These are phyloP conservation scores for Agapostemon virescens DNA, from an alignment of 2,888 invertebrate species.

Conservation along the genomic window DNA sequence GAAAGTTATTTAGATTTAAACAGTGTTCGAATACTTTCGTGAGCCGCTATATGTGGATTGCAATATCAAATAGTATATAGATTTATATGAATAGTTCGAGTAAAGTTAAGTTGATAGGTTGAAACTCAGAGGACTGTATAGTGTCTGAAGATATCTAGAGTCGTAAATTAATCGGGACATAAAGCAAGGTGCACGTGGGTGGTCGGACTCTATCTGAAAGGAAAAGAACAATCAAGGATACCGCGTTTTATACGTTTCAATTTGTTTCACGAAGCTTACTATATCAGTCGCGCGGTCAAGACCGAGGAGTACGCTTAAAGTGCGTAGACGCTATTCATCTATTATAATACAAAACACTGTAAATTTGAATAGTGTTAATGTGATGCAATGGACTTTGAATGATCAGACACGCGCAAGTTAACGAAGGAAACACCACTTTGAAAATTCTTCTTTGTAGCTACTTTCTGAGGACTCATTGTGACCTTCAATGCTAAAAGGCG, in stretches of 20 bases:
- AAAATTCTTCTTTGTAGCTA: conserved; percentile 55
- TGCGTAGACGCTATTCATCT: not conserved
- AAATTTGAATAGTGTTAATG: conserved; percentile 8
- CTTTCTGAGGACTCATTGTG: conserved; percentile 31
- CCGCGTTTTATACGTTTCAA: conserved; percentile 5
- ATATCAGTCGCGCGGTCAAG: not conserved
- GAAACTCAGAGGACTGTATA: not conserved
- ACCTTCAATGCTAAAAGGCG: conserved; percentile 39
- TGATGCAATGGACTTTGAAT: not conserved
- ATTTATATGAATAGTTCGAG: not conserved
- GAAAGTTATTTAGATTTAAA: no score
- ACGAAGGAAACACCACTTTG: conserved; percentile 47
- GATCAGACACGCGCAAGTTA: conserved; percentile 28
- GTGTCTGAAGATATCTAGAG: not conserved
- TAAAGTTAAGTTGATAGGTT: not conserved
- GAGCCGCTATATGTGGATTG: no score
- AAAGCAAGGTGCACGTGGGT: conserved; percentile 1
- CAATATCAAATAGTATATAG: no score
- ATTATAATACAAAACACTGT: conserved; percentile 7
- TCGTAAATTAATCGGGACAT: conserved; percentile 10
- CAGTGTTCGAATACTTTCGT: no score
- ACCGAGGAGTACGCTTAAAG: not conserved
- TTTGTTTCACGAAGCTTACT: not conserved
- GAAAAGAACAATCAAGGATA: conserved; percentile 4
- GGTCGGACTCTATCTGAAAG: not conserved